Base-by-base conservation (phyloP, 2,888 invertebrate species). In the Drosophila multiciliata region DNA sequence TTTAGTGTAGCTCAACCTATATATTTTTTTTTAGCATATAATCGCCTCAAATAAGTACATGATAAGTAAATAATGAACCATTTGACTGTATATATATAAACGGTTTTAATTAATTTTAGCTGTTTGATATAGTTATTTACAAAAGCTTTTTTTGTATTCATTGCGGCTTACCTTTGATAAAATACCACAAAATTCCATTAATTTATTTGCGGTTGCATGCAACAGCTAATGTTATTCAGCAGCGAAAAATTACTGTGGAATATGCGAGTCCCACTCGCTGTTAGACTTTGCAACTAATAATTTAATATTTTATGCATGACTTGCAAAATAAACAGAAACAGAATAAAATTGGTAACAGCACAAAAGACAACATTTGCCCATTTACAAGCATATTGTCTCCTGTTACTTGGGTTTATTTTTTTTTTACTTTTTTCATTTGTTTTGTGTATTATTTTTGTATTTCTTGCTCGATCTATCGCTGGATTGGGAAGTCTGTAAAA, bases 231-330 rank as follows among this genome's bases (percentile, higher is more conserved):
- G 38, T 75, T 48, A 54, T 32, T 57, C 38, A 59, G 45, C 64
- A 71, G 63, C 38, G 29, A 71, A 49, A 67, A 72, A 63, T 75
- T 63, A 60, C 54, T 55, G 53, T 42, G 42, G 40, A 29, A 63
- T 50, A 59, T 50, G 5, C 11, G 23, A 17, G 40, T 40, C 42
- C 50, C 57, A 48, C 36, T 45, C 33, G 23, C 57, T 20, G 20
- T 15, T 20, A 29, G 26, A 35, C n/a, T 81, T 84, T 75, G 35
- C 69, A 86, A 83, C 82, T 88, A 88, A 87, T 87, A 87, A 88
- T 87, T 90, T 90, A 75, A 88, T 90, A 87, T 87, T 87, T 90
- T 83, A 87, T 90, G 87, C 87, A 88, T 90, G 87, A 90, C 80
- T 78, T 76, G 90, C 73, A 90, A 86, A 83, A 88, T 88, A 90